Percentiles rank a stretch among this genome's conserved stretches.
These are phyloP conservation scores for Amniataba percoides DNA, from an alignment of 2,797 vertebrate genomes.

Conservation along the genomic window DNA sequence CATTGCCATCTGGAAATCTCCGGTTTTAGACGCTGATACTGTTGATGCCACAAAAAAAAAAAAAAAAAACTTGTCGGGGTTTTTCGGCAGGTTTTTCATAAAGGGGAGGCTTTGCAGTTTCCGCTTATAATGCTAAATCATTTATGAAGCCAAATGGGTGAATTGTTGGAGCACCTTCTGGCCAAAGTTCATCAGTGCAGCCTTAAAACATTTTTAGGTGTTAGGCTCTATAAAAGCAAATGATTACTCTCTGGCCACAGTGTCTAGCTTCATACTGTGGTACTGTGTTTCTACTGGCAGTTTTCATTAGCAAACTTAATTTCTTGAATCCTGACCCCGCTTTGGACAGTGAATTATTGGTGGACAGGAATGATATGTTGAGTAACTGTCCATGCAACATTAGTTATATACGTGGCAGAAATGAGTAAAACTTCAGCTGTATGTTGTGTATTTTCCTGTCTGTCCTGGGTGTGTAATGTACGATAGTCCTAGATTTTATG, in stretches of 20 bases:
- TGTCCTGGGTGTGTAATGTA: slow-evolving; percentile 19
- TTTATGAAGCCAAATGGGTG: slow-evolving; percentile 37
- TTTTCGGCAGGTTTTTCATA: slow-evolving; percentile 27
- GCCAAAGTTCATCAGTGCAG: slow-evolving; percentile 13
- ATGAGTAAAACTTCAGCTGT: background rate
- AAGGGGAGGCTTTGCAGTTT: slow-evolving; percentile 24
- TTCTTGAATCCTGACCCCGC: background rate
- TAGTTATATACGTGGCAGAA: slow-evolving; percentile 13
- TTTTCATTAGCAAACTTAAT: slow-evolving; percentile 41
- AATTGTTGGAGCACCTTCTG: slow-evolving; percentile 29
- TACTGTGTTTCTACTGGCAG: background rate
- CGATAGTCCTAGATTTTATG: background rate
- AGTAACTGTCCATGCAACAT: slow-evolving; percentile 19
- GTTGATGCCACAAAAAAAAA: background rate
- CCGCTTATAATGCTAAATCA: slow-evolving; percentile 1
- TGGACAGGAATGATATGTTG: background rate
- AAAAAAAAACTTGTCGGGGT: slow-evolving; percentile 5
- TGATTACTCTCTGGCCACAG: slow-evolving; percentile 26
- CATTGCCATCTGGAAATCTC: background rate
- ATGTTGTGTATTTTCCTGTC: slow-evolving; percentile 3
- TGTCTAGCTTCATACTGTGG: background rate
- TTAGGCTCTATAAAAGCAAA: slow-evolving; percentile 13
- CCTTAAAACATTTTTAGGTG: slow-evolving; percentile 6
- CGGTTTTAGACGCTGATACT: background rate
- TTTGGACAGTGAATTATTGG: background rate